Evolutionary conservation across 2,888 invertebrate genomes (phyloP), one percentile per base, ranked within the genome.

Genomic region (Drosophila pseudotakahashii): DNA sequence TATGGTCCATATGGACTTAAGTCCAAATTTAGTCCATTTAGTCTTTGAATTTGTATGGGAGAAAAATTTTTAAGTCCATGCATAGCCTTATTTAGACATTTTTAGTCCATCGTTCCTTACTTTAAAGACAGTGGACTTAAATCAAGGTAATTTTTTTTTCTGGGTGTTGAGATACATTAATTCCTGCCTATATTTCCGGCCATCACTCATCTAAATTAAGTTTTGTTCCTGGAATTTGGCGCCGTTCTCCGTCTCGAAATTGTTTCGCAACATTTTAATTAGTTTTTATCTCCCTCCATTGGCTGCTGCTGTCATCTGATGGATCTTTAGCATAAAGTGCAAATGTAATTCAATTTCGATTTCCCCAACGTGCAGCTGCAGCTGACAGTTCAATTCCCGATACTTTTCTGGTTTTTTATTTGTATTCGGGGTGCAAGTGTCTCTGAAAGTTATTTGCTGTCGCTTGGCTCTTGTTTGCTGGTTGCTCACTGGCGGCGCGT

Each of bases 291-390:
- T 75, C 39, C 16, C 30, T 14, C 41, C n/a, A 34, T n/a, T 45
- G 48, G 41, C 52, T 52, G 41, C 19, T 48, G 57, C 53, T 71
- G 63, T 57, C 68, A 61, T 75, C 64, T 73, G 72, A 68, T 50
- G 62, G 63, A 75, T 69, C 71, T 81, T 87, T 82, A 77, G 79
- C 87, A 77, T 78, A 84, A 77, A 77, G 74, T 76, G 81, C 81
- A 79, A 86, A 83, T 79, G 75, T 86, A 86, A 88, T 88, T 88
- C 84, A 86, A 88, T 88, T 88, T 88, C 54, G 55, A 71, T 42
- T 58, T 55, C 50, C 42, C 59, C 47, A 30, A 34, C 45, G 53
- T 55, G 41, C 54, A 23, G 36, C 69, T 87, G 85, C 79, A 84
- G 75, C 75, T 84, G 84, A 88, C 84, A 84, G 81, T 86, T 81